These are phyloP conservation scores for Prorops nasuta DNA, from an alignment of 1,140 invertebrate species.

Conservation along the genomic window DNA sequence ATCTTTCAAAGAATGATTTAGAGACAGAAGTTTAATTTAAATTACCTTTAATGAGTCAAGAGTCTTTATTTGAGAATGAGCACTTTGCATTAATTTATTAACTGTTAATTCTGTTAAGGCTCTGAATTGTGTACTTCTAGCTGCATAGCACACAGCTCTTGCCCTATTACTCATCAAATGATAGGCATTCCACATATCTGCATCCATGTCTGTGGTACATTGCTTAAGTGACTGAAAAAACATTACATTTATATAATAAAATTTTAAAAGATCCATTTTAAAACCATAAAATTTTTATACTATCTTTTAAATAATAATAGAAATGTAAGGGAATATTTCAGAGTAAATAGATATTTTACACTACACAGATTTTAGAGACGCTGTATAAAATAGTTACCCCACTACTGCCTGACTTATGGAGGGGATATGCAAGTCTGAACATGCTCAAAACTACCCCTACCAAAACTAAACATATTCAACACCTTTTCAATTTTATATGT, in stretches of 20 bases:
- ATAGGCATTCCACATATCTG: slow-evolving; percentile 71
- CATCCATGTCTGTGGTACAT: slow-evolving; percentile 68
- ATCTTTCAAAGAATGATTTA: too few relatives aligned
- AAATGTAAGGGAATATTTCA: background rate
- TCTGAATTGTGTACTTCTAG: slow-evolving; percentile 66
- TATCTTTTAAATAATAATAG: background rate
- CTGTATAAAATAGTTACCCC: too few relatives aligned
- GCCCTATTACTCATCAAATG: slow-evolving; percentile 70
- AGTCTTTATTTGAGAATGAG: slow-evolving; percentile 50
- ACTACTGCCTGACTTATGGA: background rate
- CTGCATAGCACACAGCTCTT: slow-evolving; percentile 66
- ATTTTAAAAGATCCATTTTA: background rate
- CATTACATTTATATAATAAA: background rate
- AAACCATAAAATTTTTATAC: background rate
- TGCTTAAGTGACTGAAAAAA: slow-evolving; percentile 57
- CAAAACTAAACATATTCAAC: background rate
- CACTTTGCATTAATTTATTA: slow-evolving; percentile 63
- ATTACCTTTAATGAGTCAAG: slow-evolving; percentile 49
- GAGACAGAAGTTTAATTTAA: background rate
- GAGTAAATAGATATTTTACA: too few relatives aligned
- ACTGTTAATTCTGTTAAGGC: slow-evolving; percentile 68
- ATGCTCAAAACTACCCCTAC: slow-evolving; percentile 23
- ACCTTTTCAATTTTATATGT: background rate
- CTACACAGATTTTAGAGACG: too few relatives aligned
- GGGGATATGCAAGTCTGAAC: slow-evolving; percentile 39